A percentile compares a stretch with the other conserved stretches of the same genome.
Evolutionary conservation across 2,113 vertebrate species (phyloP).

Genomic region (Corydoras sp.): DNA sequence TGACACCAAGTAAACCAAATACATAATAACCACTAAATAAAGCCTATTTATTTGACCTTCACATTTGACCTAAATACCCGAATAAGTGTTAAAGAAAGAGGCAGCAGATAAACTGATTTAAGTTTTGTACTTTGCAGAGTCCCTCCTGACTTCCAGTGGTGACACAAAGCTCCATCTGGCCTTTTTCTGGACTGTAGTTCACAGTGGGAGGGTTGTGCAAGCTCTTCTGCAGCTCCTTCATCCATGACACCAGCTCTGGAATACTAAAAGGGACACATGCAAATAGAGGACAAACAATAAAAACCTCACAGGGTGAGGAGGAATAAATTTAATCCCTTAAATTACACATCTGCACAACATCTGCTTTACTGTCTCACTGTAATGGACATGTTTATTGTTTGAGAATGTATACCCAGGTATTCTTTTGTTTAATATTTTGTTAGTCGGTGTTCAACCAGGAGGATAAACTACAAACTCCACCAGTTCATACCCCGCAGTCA

Average conservation of each 20-base stretch:
- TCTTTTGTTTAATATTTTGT: neutral
- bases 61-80: too few relatives aligned
- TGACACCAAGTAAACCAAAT: too few relatives aligned
- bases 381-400: too few relatives aligned
- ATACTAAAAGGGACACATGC: conserved; percentile 61
- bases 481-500: too few relatives aligned
- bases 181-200: conserved; percentile 63
- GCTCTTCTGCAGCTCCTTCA: conserved; percentile 79
- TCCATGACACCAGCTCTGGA: conserved; percentile 85
- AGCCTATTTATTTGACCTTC: too few relatives aligned
- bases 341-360: neutral
- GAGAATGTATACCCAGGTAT: too few relatives aligned
- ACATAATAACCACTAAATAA: too few relatives aligned
- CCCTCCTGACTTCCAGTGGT: conserved; percentile 90
- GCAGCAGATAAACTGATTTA: neutral
- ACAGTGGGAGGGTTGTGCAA: conserved; percentile 81
- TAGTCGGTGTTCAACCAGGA: neutral
- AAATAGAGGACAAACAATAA: neutral
- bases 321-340: neutral
- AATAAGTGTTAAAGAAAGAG: neutral
- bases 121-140: conserved; percentile 78
- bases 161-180: conserved; percentile 86
- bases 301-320: neutral
- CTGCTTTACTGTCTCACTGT: too few relatives aligned
- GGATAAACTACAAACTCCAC: too few relatives aligned